phyloP scores from a whole-genome alignment of 2,113 vertebrate genomes.

The Centropus unirufus region DNA sequence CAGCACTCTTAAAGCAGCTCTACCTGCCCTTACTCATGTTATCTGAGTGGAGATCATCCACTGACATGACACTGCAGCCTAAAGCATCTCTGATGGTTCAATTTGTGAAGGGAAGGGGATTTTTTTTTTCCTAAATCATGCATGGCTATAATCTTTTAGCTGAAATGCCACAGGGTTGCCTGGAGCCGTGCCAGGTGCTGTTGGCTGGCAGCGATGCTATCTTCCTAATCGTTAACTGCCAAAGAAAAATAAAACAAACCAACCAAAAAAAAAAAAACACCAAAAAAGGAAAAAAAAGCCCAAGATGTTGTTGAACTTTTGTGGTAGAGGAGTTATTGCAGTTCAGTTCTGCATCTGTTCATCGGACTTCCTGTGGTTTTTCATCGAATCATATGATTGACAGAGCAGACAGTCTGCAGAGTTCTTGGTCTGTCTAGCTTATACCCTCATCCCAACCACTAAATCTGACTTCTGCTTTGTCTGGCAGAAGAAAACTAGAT shows the following conservation, averaged over 20 bases:
- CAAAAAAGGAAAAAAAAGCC: neutral
- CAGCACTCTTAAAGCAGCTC: neutral
- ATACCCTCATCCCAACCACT: slow-evolving; percentile 42
- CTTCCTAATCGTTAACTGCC: slow-evolving; percentile 35
- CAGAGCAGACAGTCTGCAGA: slow-evolving; percentile 64
- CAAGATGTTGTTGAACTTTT: slow-evolving; percentile 32
- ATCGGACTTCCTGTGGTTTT: slow-evolving; percentile 78
- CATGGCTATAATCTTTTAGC: neutral
- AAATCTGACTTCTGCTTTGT: slow-evolving; percentile 77
- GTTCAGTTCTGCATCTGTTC: slow-evolving; percentile 69
- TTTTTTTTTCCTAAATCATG: neutral
- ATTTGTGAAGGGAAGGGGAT: neutral
- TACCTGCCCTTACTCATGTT: neutral
- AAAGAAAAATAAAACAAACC: neutral
- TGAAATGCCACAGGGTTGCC: neutral
- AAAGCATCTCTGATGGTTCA: neutral
- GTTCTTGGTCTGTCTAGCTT: slow-evolving; percentile 62
- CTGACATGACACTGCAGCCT: neutral
- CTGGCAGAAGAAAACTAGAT: slow-evolving; percentile 51
- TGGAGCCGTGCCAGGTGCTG: slow-evolving; percentile 35
- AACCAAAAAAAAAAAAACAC: neutral
- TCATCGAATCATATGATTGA: slow-evolving; percentile 69
- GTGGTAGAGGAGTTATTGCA: slow-evolving; percentile 48
- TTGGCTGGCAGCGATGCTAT: slow-evolving; percentile 25
- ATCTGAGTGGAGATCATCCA: neutral